Evolutionary conservation across 2,888 invertebrate species (phyloP).

Genomic region (Drosophila atripex): DNA sequence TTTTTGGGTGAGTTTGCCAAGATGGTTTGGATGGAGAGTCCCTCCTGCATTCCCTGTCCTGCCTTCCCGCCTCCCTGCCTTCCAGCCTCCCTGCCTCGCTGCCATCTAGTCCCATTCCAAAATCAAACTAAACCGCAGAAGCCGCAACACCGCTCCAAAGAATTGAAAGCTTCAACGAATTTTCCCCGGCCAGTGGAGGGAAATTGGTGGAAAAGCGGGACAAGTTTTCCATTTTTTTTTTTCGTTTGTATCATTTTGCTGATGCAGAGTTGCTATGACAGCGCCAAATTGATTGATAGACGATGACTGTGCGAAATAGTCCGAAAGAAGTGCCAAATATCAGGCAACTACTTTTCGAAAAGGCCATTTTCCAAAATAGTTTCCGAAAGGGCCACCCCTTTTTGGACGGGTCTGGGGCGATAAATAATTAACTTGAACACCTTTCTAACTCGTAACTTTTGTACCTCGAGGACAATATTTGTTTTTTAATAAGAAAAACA

Average conservation of each 20-base stretch:
- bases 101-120: neutral
- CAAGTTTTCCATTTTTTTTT: conserved; percentile 25
- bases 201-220: conserved; percentile 10
- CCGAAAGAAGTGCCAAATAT: conserved; percentile 8
- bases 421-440: no score
- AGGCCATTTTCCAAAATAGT: no score
- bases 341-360: neutral
- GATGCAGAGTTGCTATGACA: conserved; percentile 46
- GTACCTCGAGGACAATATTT: neutral
- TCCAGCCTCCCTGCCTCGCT: no score
- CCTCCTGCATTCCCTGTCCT: neutral
- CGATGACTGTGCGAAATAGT: conserved; percentile 27
- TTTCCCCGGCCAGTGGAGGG: neutral
- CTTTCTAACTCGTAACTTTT: neutral
- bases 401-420: no score
- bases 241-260: conserved; percentile 17
- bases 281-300: conserved; percentile 44
- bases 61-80: no score
- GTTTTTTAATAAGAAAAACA: conserved; percentile 1
- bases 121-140: conserved; percentile 15
- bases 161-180: conserved; percentile 8
- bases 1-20: conserved; percentile 42
- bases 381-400: no score
- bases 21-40: neutral
- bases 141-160: conserved; percentile 3